Evolutionary conservation across 1,140 invertebrate species (phyloP), one percentile per base, ranked within the genome.

Genomic region (Neelides sp.): DNA sequence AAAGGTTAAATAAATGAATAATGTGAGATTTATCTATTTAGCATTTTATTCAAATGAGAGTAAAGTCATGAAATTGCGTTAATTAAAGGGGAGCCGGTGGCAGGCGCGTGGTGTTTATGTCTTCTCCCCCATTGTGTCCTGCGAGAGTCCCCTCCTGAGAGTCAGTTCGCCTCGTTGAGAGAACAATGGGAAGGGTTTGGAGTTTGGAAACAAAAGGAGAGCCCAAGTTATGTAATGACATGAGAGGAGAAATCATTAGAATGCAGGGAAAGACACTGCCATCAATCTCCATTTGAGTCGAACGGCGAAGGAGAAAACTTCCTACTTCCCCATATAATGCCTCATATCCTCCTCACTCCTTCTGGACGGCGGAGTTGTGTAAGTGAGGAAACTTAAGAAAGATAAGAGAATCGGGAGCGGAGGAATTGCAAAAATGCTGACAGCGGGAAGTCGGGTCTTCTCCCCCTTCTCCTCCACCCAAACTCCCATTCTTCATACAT

Each of bases 281-380:
- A 55, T 55, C 54, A 55, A 55, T 55, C 54, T 55, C 54, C 54
- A 55, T 55, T 55, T 55, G 54, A 26, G 37, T n/a, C n/a, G n/a
- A n/a, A n/a, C n/a, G n/a, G n/a, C n/a, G n/a, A n/a, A 42, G 50
- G 32, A 26, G 36, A 48, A 42, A 47, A 39, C 36, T 19, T 12
- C 5, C 22, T 8, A 7, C 19, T 13, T 22, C 20, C 7, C 5
- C 17, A 20, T 4, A 20, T 19, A 8, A 40, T 19, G 8, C 37
- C 7, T 40, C n/a, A n/a, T n/a, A n/a, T 10, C 37, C 17, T 47
- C 5, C 32, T 10, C 41, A 43, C 41, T 43, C 5, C 28, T 15
- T 34, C 30, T 15, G 15, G 8, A 34, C 8, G 15, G 8, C 30
- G 15, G 15, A 34, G n/a, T n/a, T n/a, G n/a, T n/a, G n/a, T n/a